phyloP scores from a whole-genome alignment of 1,140 invertebrate species.

The Drosophila dunni region DNA sequence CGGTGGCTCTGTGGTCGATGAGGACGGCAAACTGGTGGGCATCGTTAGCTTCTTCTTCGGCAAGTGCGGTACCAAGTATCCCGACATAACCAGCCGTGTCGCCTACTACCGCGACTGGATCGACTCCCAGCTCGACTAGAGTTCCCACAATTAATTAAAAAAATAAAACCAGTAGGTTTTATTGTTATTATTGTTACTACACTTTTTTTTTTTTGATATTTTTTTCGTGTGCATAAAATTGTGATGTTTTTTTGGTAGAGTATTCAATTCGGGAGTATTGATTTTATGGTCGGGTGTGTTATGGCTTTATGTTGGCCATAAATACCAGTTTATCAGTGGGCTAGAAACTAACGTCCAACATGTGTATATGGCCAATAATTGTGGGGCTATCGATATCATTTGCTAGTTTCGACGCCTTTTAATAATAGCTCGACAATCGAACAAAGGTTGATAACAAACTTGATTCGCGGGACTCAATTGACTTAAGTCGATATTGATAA shows the following conservation, averaged over 20 bases:
- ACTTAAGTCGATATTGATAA: background rate
- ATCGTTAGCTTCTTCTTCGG: constrained; percentile 71
- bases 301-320: background rate
- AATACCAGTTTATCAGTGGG: background rate
- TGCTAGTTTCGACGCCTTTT: background rate
- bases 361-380: constrained; percentile 17
- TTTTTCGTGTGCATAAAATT: constrained; percentile 59
- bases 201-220: constrained; percentile 50
- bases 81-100: constrained; percentile 59
- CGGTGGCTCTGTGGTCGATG: constrained; percentile 61
- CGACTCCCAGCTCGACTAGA: constrained; percentile 26
- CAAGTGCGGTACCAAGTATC: constrained; percentile 66
- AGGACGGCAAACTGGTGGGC: constrained; percentile 48
- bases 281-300: constrained; percentile 20
- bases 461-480: background rate
- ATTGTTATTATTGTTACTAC: too few relatives aligned
- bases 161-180: background rate
- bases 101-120: constrained; percentile 69
- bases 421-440: background rate
- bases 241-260: constrained; percentile 7
- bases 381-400: constrained; percentile 9
- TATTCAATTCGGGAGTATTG: constrained; percentile 10
- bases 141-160: background rate
- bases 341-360: constrained; percentile 11
- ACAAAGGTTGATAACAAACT: constrained; percentile 22